Percentiles rank a stretch among this genome's conserved stretches.
These are phyloP conservation scores for Phrynosoma platyrhinos DNA, from an alignment of 2,113 vertebrate genomes.

Conservation along the genomic window DNA sequence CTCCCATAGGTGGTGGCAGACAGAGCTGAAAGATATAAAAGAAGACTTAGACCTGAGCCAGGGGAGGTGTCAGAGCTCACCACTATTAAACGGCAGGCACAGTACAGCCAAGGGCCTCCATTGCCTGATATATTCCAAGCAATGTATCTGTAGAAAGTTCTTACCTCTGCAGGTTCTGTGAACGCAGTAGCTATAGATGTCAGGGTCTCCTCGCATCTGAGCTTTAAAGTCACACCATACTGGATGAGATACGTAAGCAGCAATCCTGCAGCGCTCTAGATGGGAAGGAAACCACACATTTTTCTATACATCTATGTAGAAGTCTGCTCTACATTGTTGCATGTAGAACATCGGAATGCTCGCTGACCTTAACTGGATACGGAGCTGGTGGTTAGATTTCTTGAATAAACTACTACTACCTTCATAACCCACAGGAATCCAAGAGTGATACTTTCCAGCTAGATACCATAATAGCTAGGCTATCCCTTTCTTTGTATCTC, in stretches of 20 bases:
- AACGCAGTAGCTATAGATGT: conserved; percentile 41
- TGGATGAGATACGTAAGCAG: conserved; percentile 74
- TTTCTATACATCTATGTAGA: neutral
- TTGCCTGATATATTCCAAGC: neutral
- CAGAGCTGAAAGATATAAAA: conserved; percentile 63
- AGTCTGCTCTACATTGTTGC: fast-evolving
- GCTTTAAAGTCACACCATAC: conserved; percentile 61
- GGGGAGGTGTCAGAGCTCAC: neutral
- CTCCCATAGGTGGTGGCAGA: conserved; percentile 70
- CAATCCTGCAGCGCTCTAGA: conserved; percentile 76
- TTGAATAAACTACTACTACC: neutral
- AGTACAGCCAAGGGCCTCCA: neutral
- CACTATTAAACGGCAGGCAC: neutral
- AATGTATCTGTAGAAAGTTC: neutral
- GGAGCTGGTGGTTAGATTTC: conserved; percentile 10
- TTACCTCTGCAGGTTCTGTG: conserved; percentile 74
- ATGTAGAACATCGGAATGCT: neutral
- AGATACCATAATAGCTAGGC: neutral
- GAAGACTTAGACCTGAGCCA: neutral
- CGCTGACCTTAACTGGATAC: neutral
- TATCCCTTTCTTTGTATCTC: neutral
- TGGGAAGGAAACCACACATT: conserved; percentile 25
- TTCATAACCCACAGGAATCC: fast-evolving
- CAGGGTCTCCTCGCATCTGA: conserved; percentile 67
- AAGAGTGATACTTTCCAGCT: neutral